Evolutionary conservation across 2,888 invertebrate genomes (phyloP).

Genomic region (Cylindroiulus punctatus): DNA sequence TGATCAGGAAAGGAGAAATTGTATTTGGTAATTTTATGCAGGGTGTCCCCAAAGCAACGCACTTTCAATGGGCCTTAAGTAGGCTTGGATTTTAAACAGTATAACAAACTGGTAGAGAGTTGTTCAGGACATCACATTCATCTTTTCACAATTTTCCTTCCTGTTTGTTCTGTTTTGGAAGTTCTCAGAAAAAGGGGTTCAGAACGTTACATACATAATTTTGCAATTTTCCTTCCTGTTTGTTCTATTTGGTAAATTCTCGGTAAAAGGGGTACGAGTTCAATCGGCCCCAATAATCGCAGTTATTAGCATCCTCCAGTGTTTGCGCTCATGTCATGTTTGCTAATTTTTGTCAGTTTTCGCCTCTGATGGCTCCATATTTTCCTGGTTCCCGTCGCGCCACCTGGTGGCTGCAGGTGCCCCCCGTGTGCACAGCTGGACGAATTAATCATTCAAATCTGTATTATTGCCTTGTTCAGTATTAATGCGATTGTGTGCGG

Average conservation of each 20-base stretch:
- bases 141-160: too few relatives aligned
- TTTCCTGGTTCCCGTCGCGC: background rate
- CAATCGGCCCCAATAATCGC: too few relatives aligned
- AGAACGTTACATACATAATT: too few relatives aligned
- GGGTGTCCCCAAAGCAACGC: too few relatives aligned
- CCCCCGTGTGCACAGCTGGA: background rate
- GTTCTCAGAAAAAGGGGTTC: background rate
- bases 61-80: too few relatives aligned
- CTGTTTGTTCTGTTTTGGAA: background rate
- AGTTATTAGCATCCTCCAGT: background rate
- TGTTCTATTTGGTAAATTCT: background rate
- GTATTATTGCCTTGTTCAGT: background rate
- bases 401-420: background rate
- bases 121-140: too few relatives aligned
- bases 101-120: too few relatives aligned
- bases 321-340: background rate
- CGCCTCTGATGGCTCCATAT: background rate
- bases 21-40: too few relatives aligned
- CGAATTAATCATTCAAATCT: constrained; percentile 6
- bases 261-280: background rate
- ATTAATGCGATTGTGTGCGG: background rate
- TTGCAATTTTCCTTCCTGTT: too few relatives aligned
- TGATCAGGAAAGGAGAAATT: too few relatives aligned
- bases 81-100: too few relatives aligned
- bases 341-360: background rate